Percentiles rank a stretch among this genome's conserved stretches.
phyloP scores from a whole-genome alignment of 2,113 vertebrate species.

The Hemiprocne comata region DNA sequence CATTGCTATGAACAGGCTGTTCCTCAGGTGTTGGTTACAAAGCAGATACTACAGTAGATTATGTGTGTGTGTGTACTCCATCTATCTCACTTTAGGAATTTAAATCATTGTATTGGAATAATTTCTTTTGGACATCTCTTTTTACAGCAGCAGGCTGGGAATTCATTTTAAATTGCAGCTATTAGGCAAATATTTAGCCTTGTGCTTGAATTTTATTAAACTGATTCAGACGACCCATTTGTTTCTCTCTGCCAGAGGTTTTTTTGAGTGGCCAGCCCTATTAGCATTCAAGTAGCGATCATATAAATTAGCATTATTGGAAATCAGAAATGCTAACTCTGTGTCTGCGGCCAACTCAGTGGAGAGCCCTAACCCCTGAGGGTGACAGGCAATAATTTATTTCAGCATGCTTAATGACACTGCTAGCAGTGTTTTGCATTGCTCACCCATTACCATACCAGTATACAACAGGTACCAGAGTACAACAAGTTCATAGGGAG shows the following conservation, averaged over 20 bases:
- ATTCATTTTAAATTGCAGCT: neutral
- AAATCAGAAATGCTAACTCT: neutral
- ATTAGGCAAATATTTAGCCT: neutral
- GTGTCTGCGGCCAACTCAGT: neutral
- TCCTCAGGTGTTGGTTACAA: neutral
- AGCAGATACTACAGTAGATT: neutral
- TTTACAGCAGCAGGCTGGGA: neutral
- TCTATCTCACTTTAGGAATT: neutral
- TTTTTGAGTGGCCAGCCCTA: neutral
- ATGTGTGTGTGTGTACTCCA: neutral
- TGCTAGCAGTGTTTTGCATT: neutral
- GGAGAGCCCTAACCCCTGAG: neutral
- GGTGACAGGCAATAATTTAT: neutral
- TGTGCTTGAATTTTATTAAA: neutral
- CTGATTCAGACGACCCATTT: neutral
- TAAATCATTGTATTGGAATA: neutral
- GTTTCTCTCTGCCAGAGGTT: neutral
- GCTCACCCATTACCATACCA: neutral
- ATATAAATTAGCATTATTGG: neutral
- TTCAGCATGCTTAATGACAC: neutral
- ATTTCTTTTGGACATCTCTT: neutral
- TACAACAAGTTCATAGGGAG: neutral
- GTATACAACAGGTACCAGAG: neutral
- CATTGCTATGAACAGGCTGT: neutral
- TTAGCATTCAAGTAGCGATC: neutral